A percentile compares a stretch with the other conserved stretches of the same genome.
These are phyloP conservation scores for Sminthurinus aureus DNA, from an alignment of 2,888 invertebrate species.

Conservation along the genomic window DNA sequence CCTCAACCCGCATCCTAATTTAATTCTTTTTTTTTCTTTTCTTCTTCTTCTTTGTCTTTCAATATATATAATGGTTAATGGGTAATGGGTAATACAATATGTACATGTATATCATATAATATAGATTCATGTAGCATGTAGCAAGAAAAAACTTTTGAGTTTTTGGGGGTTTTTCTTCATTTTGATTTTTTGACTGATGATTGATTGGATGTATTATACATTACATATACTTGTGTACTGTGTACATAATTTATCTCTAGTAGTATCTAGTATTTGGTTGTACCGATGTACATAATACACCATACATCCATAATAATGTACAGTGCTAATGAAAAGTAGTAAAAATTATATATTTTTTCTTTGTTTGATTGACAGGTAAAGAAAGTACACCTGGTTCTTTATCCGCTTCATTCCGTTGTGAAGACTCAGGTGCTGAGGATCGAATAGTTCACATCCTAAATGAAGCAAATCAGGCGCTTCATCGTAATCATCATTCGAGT, in stretches of 20 bases:
- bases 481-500: conserved; percentile 50
- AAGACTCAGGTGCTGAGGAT: conserved; percentile 84
- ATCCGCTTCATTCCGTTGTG: conserved; percentile 75
- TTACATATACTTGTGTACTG: neutral
- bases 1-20: neutral
- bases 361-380: conserved; percentile 71
- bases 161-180: neutral
- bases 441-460: conserved; percentile 90
- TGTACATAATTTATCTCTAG: too few relatives aligned
- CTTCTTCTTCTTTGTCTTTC: neutral
- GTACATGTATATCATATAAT: too few relatives aligned
- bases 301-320: too few relatives aligned
- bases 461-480: conserved; percentile 88
- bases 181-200: neutral
- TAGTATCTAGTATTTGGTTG: too few relatives aligned
- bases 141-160: neutral
- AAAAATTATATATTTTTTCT: neutral
- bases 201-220: neutral
- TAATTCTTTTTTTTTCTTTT: neutral
- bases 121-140: neutral
- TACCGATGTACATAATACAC: too few relatives aligned
- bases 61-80: too few relatives aligned
- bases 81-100: too few relatives aligned
- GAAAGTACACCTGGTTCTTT: conserved; percentile 73
- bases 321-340: too few relatives aligned